phyloP scores from a whole-genome alignment of 2,888 invertebrate species.

The Lithophane ornitopus region DNA sequence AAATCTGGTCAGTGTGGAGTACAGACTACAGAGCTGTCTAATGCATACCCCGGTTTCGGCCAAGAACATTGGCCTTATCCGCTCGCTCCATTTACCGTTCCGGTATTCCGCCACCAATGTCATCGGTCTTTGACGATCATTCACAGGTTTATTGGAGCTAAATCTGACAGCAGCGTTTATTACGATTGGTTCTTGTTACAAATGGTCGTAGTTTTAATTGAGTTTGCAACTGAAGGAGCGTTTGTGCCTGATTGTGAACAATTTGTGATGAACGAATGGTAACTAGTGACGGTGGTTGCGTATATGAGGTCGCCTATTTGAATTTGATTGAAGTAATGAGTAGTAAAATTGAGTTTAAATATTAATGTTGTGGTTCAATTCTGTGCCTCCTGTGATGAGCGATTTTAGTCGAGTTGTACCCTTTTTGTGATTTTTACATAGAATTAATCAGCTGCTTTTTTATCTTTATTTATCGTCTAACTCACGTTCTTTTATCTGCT shows the following conservation, averaged over 20 bases:
- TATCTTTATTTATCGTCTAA: too few species aligned
- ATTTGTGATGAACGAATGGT: slow-evolving; percentile 67
- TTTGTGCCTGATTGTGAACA: slow-evolving; percentile 75
- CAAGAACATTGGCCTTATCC: slow-evolving; percentile 72
- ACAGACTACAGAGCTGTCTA: slow-evolving; percentile 69
- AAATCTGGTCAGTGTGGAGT: slow-evolving; percentile 63
- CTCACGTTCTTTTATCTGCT: too few species aligned
- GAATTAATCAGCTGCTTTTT: too few species aligned
- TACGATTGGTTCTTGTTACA: slow-evolving; percentile 73
- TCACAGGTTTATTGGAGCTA: slow-evolving; percentile 64
- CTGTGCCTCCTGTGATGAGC: too few species aligned
- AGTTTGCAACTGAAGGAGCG: slow-evolving; percentile 73
- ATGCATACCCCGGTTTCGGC: slow-evolving; percentile 70
- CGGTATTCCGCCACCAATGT: slow-evolving; percentile 65
- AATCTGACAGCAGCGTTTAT: slow-evolving; percentile 65
- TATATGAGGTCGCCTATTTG: slow-evolving; percentile 55
- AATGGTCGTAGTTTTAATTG: slow-evolving; percentile 84
- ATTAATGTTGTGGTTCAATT: too few species aligned
- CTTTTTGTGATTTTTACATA: too few species aligned
- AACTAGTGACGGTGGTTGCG: slow-evolving; percentile 56
- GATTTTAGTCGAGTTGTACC: too few species aligned
- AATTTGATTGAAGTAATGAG: slow-evolving; percentile 30
- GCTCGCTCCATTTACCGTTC: slow-evolving; percentile 71
- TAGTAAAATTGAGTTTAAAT: slow-evolving; percentile 10
- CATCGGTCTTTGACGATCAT: slow-evolving; percentile 69